Base-by-base conservation (phyloP, 2,888 invertebrate species). In the Pasiphila rectangulata region DNA sequence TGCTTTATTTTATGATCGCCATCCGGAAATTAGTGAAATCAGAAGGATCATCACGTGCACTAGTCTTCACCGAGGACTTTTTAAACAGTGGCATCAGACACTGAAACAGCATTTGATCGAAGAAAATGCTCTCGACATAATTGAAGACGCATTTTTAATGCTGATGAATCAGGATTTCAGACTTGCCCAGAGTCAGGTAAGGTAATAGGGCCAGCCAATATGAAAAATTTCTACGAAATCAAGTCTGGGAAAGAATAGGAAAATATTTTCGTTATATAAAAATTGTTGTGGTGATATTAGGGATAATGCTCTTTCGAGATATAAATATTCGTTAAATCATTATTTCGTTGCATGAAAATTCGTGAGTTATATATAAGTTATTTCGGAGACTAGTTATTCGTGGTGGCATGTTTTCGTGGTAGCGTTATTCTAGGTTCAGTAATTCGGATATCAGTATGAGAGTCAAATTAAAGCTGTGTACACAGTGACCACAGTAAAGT, bases 111-210 rank as follows among this genome's bases (percentile, higher is more conserved):
- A 10, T 25, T 6, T 25, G 25, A 7, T 12, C 9, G 7, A 25
- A 3, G 25, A 25, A 10, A 12, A 25, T 12, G 25, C 25, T 6
- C 12, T 10, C 2, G 25, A 25, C 6, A 25, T 25, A 25, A 9
- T 25, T 7, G 25, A 25, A 25, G 25, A 25, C 7, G 25, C n/a
- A 46, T 46, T 12, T 39, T 10, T 34, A 39, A 46, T 15, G 45
- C 46, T 1, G 46, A 25, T 25, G 25, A 25, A 4, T 23, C 23
- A 23, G 25, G 25, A 10, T 25, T 25, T 12, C 25, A 56, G 23
- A 51, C 54, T n/a, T 49, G 51, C 38, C 56, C 49, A 4, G 42
- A 36, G 15, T 46, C 46, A 17, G 54, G 57, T 4, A 36, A 43
- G 37, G 47, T 57, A 7, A 17, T 51, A 5, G 57, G 51, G 5